Evolutionary conservation across 2,113 vertebrate species (phyloP).

Genomic region (Athene noctua): DNA sequence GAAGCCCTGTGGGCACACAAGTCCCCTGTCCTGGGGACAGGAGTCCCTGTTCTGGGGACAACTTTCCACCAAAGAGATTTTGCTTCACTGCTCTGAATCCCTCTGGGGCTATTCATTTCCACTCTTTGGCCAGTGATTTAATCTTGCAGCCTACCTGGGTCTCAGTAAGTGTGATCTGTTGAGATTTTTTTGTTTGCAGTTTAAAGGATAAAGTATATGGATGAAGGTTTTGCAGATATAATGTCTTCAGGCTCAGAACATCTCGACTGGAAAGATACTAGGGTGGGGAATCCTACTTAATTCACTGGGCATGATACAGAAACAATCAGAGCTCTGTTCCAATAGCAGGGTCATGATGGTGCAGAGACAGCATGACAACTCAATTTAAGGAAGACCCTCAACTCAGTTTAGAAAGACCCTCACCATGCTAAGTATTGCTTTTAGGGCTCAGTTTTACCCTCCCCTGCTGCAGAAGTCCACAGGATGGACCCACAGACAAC

Average conservation of each 20-base stretch:
- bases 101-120: neutral
- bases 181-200: neutral
- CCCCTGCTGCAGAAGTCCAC: neutral
- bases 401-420: neutral
- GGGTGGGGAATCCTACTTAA: neutral
- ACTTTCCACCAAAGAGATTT: neutral
- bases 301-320: rapidly evolving
- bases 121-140: neutral
- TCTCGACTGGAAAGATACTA: neutral
- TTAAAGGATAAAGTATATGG: neutral
- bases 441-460: neutral
- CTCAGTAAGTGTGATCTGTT: neutral
- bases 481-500: neutral
- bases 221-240: neutral
- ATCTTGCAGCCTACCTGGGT: neutral
- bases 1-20: neutral
- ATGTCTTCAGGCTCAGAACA: neutral
- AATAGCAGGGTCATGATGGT: neutral
- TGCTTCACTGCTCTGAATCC: neutral
- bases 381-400: neutral
- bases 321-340: neutral
- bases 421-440: neutral
- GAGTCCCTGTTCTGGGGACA: neutral
- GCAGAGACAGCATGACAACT: neutral
- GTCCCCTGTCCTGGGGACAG: neutral